Percentiles rank a stretch among this genome's conserved stretches.
Evolutionary conservation across 2,797 vertebrate species (phyloP).

Genomic region (Myotis planiceps): DNA sequence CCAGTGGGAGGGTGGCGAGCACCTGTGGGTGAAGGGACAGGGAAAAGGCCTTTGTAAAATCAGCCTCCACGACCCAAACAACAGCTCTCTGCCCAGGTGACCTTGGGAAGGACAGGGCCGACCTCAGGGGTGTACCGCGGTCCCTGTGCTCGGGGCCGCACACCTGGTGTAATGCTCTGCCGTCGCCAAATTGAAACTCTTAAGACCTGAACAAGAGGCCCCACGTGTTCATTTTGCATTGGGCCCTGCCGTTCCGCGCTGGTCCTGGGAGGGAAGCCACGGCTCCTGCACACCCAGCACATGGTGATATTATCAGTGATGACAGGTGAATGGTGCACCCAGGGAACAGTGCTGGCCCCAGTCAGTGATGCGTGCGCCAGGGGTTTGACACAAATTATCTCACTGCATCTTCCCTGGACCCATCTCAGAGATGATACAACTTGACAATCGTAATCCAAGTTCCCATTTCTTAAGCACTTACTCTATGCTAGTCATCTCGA

Average conservation of each 20-base stretch:
- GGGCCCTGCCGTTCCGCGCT: neutral
- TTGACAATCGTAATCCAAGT: neutral
- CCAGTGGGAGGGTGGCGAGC: slow-evolving; percentile 93
- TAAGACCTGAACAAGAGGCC: neutral
- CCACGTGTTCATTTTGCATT: neutral
- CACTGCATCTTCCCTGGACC: neutral
- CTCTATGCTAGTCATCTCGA: neutral
- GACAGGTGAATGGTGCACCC: neutral
- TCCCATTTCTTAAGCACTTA: neutral
- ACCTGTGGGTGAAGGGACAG: slow-evolving; percentile 82
- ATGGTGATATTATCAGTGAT: rapidly evolving
- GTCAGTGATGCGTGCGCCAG: neutral
- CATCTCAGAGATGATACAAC: neutral
- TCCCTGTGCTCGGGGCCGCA: neutral
- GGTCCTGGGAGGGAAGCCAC: neutral
- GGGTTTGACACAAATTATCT: too few relatives aligned
- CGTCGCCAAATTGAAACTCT: neutral
- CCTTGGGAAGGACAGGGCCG: neutral
- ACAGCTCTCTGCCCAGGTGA: neutral
- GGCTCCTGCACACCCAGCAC: neutral
- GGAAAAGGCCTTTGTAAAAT: slow-evolving; percentile 81
- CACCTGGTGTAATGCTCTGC: neutral
- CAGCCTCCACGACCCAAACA: neutral
- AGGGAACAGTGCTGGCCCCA: neutral
- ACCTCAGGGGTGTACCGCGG: neutral